Evolutionary conservation across 2,797 vertebrate species (phyloP).

Genomic region (Neomorphus geoffroyi): DNA sequence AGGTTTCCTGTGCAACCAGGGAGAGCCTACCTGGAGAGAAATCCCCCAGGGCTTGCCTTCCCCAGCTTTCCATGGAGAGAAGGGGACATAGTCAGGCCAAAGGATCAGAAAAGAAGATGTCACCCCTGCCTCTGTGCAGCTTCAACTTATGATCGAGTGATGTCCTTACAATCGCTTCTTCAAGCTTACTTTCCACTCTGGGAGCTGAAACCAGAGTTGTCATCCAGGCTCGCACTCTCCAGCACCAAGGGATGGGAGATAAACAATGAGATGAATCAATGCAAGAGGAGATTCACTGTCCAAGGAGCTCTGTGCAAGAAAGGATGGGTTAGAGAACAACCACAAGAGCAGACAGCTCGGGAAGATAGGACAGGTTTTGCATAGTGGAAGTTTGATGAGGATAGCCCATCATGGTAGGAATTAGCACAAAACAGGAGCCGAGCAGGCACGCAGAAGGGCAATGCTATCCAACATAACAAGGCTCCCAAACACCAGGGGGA

Average conservation of each 20-base stretch:
- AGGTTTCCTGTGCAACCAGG: background rate
- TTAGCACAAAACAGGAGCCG: background rate
- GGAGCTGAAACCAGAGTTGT: background rate
- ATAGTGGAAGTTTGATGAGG: background rate
- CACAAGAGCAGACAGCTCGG: rapidly evolving
- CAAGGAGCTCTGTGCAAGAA: background rate
- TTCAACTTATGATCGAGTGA: background rate
- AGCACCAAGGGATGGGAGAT: background rate
- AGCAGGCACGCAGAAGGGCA: background rate
- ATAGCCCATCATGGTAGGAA: background rate
- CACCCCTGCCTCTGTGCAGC: rapidly evolving
- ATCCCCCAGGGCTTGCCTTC: background rate
- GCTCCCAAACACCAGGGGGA: background rate
- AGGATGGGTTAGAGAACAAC: rapidly evolving
- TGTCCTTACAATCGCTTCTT: rapidly evolving
- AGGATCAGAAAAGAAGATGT: background rate
- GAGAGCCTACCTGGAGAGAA: background rate
- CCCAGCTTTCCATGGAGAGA: rapidly evolving
- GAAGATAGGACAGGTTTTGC: background rate
- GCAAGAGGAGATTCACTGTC: rapidly evolving
- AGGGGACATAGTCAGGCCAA: background rate
- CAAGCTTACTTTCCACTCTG: background rate
- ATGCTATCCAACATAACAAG: rapidly evolving
- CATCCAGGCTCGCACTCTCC: background rate
- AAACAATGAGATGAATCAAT: rapidly evolving